Percentiles rank a stretch among this genome's conserved stretches.
Evolutionary conservation across 2,888 invertebrate species (phyloP).

Genomic region (Catocala fraxini): DNA sequence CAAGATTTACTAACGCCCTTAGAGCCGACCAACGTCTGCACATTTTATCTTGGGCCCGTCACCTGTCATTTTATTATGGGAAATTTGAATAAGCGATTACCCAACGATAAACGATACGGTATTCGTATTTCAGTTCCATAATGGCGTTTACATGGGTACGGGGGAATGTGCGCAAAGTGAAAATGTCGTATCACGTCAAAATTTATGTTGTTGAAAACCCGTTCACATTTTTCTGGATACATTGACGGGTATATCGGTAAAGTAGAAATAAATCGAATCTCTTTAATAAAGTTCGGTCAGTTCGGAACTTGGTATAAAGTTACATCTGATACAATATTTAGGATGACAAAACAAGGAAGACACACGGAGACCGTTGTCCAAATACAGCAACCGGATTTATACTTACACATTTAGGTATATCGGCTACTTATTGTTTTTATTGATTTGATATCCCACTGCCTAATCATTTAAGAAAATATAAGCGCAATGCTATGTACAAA

Average conservation of each 20-base stretch:
- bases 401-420: no score
- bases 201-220: slow-evolving; percentile 4
- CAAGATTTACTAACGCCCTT: slow-evolving; percentile 59
- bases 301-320: no score
- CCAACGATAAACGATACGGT: slow-evolving; percentile 46
- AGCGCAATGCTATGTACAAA: no score
- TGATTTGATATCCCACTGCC: no score
- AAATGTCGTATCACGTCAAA: slow-evolving; percentile 11
- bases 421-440: no score
- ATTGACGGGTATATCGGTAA: neutral
- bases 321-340: no score
- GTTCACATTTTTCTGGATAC: neutral
- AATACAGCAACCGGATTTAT: no score
- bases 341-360: no score
- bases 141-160: slow-evolving; percentile 36
- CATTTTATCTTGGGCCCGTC: slow-evolving; percentile 52
- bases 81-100: slow-evolving; percentile 57
- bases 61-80: slow-evolving; percentile 58
- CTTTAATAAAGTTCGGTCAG: no score
- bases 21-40: slow-evolving; percentile 52
- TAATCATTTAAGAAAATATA: no score
- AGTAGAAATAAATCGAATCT: neutral
- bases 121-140: slow-evolving; percentile 33
- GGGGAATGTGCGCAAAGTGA: slow-evolving; percentile 26
- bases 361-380: no score